Evolutionary conservation across 2,113 vertebrate genomes (phyloP), one percentile per base, ranked within the genome.

Genomic region (Vulpes lagopus): DNA sequence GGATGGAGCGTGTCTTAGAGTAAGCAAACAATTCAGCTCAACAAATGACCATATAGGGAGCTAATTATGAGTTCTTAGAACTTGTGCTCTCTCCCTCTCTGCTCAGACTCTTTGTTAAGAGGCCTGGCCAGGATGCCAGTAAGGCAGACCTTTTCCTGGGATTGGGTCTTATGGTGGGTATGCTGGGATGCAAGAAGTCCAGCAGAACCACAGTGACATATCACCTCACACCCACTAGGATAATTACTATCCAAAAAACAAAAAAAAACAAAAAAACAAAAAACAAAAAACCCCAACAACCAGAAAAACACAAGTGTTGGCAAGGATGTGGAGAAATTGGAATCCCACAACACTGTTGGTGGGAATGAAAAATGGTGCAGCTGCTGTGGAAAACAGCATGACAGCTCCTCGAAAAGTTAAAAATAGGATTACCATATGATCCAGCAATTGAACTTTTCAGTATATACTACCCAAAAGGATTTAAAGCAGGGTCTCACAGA

Each of bases 71-170:
- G 22, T 82, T 67, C 49, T 35, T 83, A 67, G 49, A 74, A n/a
- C 60, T 8, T 8, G 20, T 16, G 2, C 11, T 2, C 15, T 76
- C 4, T 43, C 17, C n/a, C 1, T 9, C 5, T 15, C n/a, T 32
- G 1, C 51, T 76, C 62, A 67, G 59, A 32, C 17, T 83, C 51
- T 83, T 76, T 5, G 22, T 76, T 10, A 76, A 11, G 49, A 93
- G 83, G 43, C 25, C 69, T 38, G 12, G 25, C 53, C 9, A 15
- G 19, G 22, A 23, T 19, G 11, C 3, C 11, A 38, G 35, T 11
- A 53, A 14, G 38, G 14, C 35, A 32, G 69, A 7, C 53, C 12
- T 11, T 59, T 64, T 73, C 12, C 59, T 74, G 4, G 49, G 19
- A 10, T 25, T 84, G 60, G 30, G 7, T 32, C 19, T 3, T 62